Percentiles rank a stretch among this genome's conserved stretches.
phyloP scores from a whole-genome alignment of 2,113 vertebrate genomes.

The Dinomys branickii region DNA sequence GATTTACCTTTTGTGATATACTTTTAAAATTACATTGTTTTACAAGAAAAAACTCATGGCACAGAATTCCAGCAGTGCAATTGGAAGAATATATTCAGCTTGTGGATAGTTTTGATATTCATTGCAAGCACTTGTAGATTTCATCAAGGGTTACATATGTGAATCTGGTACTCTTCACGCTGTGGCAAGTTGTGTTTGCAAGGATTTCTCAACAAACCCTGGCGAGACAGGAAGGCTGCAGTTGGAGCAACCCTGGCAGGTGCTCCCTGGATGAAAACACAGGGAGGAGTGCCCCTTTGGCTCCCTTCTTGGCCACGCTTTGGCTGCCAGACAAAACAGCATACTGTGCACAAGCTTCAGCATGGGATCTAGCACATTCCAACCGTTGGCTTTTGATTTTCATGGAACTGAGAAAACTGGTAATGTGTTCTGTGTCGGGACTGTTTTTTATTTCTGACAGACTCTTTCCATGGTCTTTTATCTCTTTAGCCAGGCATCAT shows the following conservation, averaged over 20 bases:
- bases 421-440: neutral
- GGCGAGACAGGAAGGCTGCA: neutral
- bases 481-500: neutral
- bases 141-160: neutral
- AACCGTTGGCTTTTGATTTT: neutral
- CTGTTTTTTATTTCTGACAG: neutral
- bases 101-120: neutral
- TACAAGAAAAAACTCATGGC: neutral
- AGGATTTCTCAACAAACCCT: conserved; percentile 5
- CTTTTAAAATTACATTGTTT: neutral
- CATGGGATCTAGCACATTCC: neutral
- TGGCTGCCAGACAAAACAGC: neutral
- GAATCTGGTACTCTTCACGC: neutral
- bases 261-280: neutral
- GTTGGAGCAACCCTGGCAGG: neutral
- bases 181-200: neutral
- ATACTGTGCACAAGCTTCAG: neutral
- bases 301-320: neutral
- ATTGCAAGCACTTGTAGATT: neutral
- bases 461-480: neutral
- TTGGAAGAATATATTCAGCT: neutral
- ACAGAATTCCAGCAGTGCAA: neutral
- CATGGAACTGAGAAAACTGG: neutral
- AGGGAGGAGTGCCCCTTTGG: neutral
- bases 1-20: neutral